Conservation (phyloP, 1,140 invertebrate genomes). For the Ridgeia piscesae region DNA sequence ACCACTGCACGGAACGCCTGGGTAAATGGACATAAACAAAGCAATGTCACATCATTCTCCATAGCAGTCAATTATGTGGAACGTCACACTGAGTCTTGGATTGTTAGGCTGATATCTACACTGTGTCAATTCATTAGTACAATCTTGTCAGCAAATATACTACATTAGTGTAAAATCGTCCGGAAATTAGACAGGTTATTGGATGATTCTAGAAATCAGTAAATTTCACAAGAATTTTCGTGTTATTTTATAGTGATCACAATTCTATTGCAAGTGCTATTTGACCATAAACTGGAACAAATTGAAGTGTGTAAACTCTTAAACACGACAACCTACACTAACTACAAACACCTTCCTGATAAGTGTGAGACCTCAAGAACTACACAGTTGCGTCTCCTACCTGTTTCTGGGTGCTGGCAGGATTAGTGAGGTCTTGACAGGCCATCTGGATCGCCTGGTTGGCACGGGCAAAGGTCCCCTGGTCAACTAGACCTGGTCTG, state of each 20-base stretch:
- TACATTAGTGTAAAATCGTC: not conserved
- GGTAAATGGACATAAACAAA: constrained; percentile 11
- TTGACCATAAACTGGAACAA: not conserved
- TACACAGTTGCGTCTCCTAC: constrained; percentile 42
- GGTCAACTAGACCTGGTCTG: constrained; percentile 86
- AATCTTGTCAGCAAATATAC: not conserved
- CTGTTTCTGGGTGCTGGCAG: constrained; percentile 79
- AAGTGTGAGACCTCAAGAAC: not conserved
- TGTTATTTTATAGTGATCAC: not conserved
- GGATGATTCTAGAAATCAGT: not conserved
- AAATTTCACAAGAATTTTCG: not conserved
- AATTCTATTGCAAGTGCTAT: not conserved
- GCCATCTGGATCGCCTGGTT: constrained; percentile 86
- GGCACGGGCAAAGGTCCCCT: constrained; percentile 83
- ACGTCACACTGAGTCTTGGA: not conserved
- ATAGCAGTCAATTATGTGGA: not conserved
- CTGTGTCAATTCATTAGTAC: not conserved
- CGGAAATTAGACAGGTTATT: not conserved
- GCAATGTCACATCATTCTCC: constrained; percentile 1
- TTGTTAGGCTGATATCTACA: too few relatives aligned
- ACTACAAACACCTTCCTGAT: not conserved
- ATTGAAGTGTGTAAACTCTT: not conserved
- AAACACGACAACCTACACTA: not conserved
- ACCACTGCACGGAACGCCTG: constrained; percentile 22
- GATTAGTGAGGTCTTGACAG: constrained; percentile 77